Base-by-base conservation (phyloP, 2,113 vertebrate genomes). In the Phrynosoma platyrhinos region DNA sequence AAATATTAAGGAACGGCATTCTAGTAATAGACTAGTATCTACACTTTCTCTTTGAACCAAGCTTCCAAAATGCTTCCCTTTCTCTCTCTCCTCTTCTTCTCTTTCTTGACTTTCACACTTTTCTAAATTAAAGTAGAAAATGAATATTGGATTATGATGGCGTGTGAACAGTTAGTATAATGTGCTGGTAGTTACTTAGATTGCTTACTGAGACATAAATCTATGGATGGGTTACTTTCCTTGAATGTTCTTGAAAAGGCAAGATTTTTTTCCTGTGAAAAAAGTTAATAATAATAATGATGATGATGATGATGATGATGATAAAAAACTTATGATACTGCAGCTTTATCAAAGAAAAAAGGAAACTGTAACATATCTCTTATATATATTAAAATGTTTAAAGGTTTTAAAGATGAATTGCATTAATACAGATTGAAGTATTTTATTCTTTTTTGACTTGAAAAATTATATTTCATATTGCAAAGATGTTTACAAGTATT, bases 401-500 rank as follows among this genome's bases (percentile, higher is more conserved):
- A 98, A 97, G 96, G 97, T 98, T 98, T 98, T 98, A 98, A 98
- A 98, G 97, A 98, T 97, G 97, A 98, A 98, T 98, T 97, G 98
- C 98, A 98, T 98, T 98, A 98, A 98, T 98, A 98, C 98, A 99
- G 98, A 98, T 98, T 97, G 97, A 99, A 99, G 98, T 98, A 99
- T 99, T 99, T 99, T 98, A 98, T 99, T 98, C 98, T 98, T 98
- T 98, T 99, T 99, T 99, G 98, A 99, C 98, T 99, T 99, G 98
- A 99, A 99, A 98, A 97, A 98, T 98, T 99, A 99, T 99, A 99
- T 99, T 99, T 99, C 98, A 98, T 99, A 99, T 98, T 98, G 97
- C 98, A 98, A 98, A 98, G 98, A 99, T 99, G 98, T 99, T 99
- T 99, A 99, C 98, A 99, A 97, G 98, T 99, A 98, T 99, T 99